Conservation (phyloP, 1,140 invertebrate genomes). For the Archivesica marissinica region DNA sequence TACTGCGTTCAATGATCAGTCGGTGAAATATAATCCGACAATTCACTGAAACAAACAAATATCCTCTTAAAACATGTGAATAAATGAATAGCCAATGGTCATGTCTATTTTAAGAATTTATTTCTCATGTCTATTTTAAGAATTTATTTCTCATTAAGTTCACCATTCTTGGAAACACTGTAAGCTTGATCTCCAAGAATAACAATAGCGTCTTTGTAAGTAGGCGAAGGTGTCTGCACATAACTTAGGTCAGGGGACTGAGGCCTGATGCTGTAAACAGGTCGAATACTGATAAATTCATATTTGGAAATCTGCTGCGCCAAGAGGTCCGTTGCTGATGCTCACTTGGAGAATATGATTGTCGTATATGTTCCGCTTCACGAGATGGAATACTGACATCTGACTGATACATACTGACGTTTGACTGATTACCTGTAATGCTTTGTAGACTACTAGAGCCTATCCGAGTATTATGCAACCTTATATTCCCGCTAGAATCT, state of each 20-base stretch:
- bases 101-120: no score
- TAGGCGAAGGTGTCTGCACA: conserved; percentile 25
- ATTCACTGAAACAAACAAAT: no score
- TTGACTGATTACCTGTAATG: background rate
- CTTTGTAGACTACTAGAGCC: background rate
- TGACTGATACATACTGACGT: background rate
- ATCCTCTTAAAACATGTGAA: no score
- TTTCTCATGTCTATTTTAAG: no score
- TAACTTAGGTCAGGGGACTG: conserved; percentile 2
- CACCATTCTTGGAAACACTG: background rate
- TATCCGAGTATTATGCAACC: background rate
- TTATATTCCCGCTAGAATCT: conserved; percentile 5
- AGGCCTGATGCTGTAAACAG: background rate
- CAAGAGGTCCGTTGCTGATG: background rate
- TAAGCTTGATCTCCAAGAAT: background rate
- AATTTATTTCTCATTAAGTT: background rate
- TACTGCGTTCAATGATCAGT: no score
- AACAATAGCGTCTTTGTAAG: conserved; percentile 27
- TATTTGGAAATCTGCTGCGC: conserved; percentile 28
- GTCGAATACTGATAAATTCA: conserved; percentile 47
- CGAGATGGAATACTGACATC: background rate
- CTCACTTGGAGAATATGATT: background rate
- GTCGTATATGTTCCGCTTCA: no score
- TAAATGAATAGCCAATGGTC: no score
- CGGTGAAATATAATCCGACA: no score